Conservation (phyloP, 2,797 vertebrate species). For the Sebastes taczanowskii region DNA sequence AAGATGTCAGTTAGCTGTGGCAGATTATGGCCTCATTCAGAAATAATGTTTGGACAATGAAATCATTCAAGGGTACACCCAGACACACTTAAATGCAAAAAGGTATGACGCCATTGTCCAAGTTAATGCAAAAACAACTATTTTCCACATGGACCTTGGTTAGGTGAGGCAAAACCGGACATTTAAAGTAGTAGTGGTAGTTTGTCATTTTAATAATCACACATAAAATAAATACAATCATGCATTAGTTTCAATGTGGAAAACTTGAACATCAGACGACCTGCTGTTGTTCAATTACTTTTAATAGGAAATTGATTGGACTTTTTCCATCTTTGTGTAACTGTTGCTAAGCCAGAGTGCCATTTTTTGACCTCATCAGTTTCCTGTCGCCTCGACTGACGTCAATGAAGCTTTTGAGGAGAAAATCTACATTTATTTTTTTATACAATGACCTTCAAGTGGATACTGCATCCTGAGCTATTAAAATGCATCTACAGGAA, state of each 20-base stretch:
- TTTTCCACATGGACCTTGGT: not conserved
- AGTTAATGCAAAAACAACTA: slow-evolving; percentile 40
- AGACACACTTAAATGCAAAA: slow-evolving; percentile 30
- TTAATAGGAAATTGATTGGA: not conserved
- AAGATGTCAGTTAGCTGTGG: slow-evolving; percentile 35
- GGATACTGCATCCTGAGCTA: not conserved
- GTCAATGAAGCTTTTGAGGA: not conserved
- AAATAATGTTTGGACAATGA: slow-evolving; percentile 32
- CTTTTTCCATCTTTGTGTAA: not conserved
- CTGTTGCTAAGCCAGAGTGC: not conserved
- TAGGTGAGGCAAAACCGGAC: not conserved
- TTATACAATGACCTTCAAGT: not conserved
- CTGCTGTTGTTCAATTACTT: not conserved
- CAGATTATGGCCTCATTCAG: slow-evolving; percentile 46
- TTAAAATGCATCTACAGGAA: not conserved
- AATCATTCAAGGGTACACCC: slow-evolving; percentile 22
- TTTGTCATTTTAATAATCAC: not conserved
- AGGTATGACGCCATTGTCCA: slow-evolving; percentile 36
- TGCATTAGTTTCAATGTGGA: not conserved
- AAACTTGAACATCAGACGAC: not conserved
- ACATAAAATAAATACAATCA: not conserved
- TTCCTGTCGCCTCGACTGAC: not conserved
- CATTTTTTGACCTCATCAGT: not conserved
- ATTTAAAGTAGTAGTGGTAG: not conserved
- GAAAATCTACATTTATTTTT: not conserved